A percentile compares a stretch with the other conserved stretches of the same genome.
Conservation (phyloP, 2,888 invertebrate species). For the Aphrophora alni region DNA sequence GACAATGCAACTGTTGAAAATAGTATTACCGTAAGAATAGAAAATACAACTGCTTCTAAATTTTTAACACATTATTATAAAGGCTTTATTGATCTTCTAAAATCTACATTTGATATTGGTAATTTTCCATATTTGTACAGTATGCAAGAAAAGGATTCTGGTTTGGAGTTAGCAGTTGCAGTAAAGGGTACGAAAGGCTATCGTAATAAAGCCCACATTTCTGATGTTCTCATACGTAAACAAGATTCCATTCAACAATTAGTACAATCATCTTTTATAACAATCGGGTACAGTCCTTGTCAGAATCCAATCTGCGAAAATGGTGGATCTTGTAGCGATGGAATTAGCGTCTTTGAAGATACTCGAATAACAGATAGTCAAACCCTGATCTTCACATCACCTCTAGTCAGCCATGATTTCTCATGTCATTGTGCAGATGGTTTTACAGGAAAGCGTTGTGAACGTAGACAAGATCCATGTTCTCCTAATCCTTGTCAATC, state of each 20-base stretch:
- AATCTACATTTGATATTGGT: conserved; percentile 67
- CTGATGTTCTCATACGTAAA: conserved; percentile 70
- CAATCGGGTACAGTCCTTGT: conserved; percentile 82
- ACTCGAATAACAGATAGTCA: conserved; percentile 82
- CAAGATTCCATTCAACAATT: conserved; percentile 68
- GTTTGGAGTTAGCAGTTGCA: conserved; percentile 76
- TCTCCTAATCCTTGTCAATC: conserved; percentile 86
- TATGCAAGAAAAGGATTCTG: conserved; percentile 69
- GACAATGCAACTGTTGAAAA: conserved; percentile 83
- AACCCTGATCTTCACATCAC: conserved; percentile 81
- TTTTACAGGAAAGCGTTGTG: conserved; percentile 82
- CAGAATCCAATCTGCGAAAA: conserved; percentile 75
- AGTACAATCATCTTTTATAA: conserved; percentile 66
- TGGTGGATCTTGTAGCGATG: conserved; percentile 77
- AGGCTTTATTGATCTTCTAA: conserved; percentile 73
- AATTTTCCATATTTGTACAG: conserved; percentile 76
- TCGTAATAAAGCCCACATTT: conserved; percentile 68
- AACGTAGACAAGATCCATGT: conserved; percentile 89
- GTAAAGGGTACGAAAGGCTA: conserved; percentile 65
- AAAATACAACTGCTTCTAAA: conserved; percentile 73
- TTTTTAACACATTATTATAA: conserved; percentile 82
- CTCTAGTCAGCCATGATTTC: conserved; percentile 77
- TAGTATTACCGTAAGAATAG: conserved; percentile 77
- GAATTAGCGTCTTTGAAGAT: conserved; percentile 70
- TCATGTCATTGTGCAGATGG: conserved; percentile 83